Base-by-base conservation (phyloP, 2,113 vertebrate species). In the Hyla sarda region DNA sequence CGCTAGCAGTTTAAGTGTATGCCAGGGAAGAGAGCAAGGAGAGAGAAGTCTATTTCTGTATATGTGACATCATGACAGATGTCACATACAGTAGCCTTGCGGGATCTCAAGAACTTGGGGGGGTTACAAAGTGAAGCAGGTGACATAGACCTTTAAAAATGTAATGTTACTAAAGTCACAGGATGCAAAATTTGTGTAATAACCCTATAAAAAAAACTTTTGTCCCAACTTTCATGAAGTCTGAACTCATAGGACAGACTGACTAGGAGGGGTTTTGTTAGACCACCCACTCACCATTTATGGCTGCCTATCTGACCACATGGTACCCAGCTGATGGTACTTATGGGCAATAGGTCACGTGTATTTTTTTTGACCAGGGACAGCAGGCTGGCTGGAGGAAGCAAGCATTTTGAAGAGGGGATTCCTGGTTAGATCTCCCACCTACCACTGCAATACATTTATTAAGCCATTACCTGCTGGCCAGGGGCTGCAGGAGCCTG, bases 311-410 rank as follows among this genome's bases (percentile, higher is more conserved):
- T 90, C 88, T 47, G 91, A 94, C 90, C 93, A 90, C 89, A 90
- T 71, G 90, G 89, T 82, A 72, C 89, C 87, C 62, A 88, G 90
- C 91, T 90, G 86, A 92, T 88, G 91, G 91, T 96, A 95, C 92
- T 93, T 95, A 95, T 94, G 93, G 92, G 92, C 92, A 92, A 90
- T 92, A 89, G 90, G 93, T 95, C 94, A 95, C 94, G 94, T 95
- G 94, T 89, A 87, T 19, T 72, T 90, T 92, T 93, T 92, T 94
- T 95, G 94, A 96, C 94, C 94, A 95, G 94, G 93, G 93, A 92
- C 94, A 91, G 92, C 95, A 91, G 92, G 93, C 92, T 92, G 92
- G 92, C 34, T 89, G 91, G 80, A 87, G 85, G 89, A 92, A 90
- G 90, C 90, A 92, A 93, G 93, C 89, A 90, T 90, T 92, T 92